Evolutionary conservation across 2,113 vertebrate species (phyloP), one percentile per base, ranked within the genome.

Genomic region (Physeter macrocephalus): DNA sequence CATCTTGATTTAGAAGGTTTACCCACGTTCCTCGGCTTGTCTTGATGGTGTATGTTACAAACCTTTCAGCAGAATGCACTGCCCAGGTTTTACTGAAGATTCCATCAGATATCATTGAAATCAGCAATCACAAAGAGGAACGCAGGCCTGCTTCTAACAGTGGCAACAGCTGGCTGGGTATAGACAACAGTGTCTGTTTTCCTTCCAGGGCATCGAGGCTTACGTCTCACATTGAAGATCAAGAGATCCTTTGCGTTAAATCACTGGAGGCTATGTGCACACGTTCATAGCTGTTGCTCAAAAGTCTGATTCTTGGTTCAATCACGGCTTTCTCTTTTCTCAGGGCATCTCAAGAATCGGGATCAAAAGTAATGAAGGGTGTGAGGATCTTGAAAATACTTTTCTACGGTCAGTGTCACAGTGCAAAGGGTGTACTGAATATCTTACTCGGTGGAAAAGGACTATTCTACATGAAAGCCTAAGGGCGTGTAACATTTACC

Each of bases 281-380:
- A 72, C 0, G 5, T 10, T 18, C 46, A 25, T 0, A 5, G 29
- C 31, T 27, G 12, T 20, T 5, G 0, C 27, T 80, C 34, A n/a
- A 8, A 85, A 14, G 8, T 18, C 25, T 34, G 36, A 29, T 8
- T 25, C 20, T 36, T 34, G 5, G 31, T 78, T 54, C 52, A 46
- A 1, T 27, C 3, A 31, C 43, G 52, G 62, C 52, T 62, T 36
- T 20, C 13, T 23, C 11, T 31, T 64, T 80, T 3, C 0, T 39
- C 13, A 71, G 8, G 9, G 20, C 0, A 0, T 66, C 13, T 69
- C 31, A 21, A 3, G 14, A 43, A 67, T 17, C 14, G 1, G 54
- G 34, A 10, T 39, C 2, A 0, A 23, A 4, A 23, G 41, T 43
- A 54, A 69, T 1, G 25, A 87, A 62, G 3, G 2, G 27, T 0